Base-by-base conservation (phyloP, 1,140 invertebrate species). In the Papilio helenus region DNA sequence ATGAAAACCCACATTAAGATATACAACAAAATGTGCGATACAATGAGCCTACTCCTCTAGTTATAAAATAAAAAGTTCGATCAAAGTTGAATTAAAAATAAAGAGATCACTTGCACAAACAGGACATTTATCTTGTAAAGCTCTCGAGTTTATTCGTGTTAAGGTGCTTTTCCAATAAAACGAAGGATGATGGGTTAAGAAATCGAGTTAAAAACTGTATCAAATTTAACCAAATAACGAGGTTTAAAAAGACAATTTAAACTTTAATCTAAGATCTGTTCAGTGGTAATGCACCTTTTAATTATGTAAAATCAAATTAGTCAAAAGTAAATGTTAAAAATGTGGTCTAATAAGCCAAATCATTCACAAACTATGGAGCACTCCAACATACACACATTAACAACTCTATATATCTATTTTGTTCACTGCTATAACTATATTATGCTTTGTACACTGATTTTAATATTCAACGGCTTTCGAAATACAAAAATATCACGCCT, bases 11-110 rank as follows among this genome's bases (percentile, higher is more conserved):
- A 55, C 51, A 18, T 2, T 9, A 88, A 86, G 83, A 74, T 85
- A 84, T 84, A 85, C 81, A 86, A 86, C 79, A 87, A 87, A 85
- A 92, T 88, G 89, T 91, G 89, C 86, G 88, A 90, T 89, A 90
- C 84, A 83, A 85, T 82, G 87, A 87, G 80, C 84, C 86, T 92
- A 91, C 85, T 91, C 85, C 79, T 88, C 88, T 93, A 94, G 86
- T 91, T 86, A 88, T 93, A 93, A 94, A 93, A 92, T 94, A 94
- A 93, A 93, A 92, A 93, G 90, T 90, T 93, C 92, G 90, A 92
- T 93, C 92, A 92, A 94, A 94, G 93, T 91, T 92, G 84, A 92
- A 92, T 93, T 93, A 92, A 92, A 93, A 93, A 93, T 93, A 92
- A 93, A 93, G 93, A 94, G 93, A 94, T 94, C 93, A 93, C 88